Percentiles rank a stretch among this genome's conserved stretches.
These are phyloP conservation scores for Crossocerus cetratus DNA, from an alignment of 2,888 invertebrate species.

Conservation along the genomic window DNA sequence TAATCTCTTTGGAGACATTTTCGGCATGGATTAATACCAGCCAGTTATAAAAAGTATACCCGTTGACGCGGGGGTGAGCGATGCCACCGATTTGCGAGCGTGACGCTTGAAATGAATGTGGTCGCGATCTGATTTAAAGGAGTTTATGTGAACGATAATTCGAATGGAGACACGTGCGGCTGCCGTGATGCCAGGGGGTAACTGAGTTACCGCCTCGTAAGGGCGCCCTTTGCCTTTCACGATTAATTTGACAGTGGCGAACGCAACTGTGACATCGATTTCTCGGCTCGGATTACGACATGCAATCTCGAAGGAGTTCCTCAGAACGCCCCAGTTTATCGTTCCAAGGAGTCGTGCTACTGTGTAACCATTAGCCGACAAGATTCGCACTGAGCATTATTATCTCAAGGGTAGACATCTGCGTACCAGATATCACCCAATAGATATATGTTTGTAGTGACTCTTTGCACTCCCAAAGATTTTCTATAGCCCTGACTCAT, in stretches of 20 bases:
- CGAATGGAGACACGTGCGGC: not conserved
- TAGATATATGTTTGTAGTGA: too few relatives aligned
- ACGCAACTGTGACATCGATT: not conserved
- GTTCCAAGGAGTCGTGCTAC: not conserved
- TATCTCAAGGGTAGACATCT: too few relatives aligned
- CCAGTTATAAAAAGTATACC: not conserved
- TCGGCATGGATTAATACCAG: not conserved
- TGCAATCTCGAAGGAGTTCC: not conserved
- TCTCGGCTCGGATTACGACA: not conserved
- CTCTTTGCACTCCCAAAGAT: too few relatives aligned
- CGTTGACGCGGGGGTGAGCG: not conserved
- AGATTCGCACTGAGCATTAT: too few relatives aligned
- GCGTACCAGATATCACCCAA: too few relatives aligned
- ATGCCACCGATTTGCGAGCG: not conserved
- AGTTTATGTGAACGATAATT: not conserved
- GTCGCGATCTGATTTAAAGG: slow-evolving; percentile 12
- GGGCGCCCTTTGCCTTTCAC: not conserved
- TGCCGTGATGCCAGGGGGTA: not conserved
- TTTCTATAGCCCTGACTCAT: too few relatives aligned
- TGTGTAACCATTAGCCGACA: too few relatives aligned
- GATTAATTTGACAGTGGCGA: not conserved
- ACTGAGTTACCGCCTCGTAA: not conserved
- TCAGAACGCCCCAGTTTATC: not conserved
- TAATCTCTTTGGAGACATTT: slow-evolving; percentile 4
- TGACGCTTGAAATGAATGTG: slow-evolving; percentile 4